Percentiles rank a stretch among this genome's conserved stretches.
Conservation (phyloP, 2,113 vertebrate species). For the Macroglossus sobrinus region DNA sequence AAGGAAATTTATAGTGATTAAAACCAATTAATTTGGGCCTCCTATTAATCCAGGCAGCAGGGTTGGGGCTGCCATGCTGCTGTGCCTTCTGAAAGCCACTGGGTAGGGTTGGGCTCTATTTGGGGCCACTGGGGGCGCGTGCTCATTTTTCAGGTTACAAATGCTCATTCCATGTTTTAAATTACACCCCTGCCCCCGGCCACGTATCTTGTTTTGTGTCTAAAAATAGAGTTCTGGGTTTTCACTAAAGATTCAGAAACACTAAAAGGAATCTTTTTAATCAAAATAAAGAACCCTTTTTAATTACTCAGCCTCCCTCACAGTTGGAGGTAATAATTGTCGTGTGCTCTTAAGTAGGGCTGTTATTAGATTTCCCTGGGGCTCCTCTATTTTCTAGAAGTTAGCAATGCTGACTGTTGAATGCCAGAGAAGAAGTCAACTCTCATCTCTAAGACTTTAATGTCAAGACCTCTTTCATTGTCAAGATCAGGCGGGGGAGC, state of each 20-base stretch:
- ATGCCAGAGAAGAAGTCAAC: constrained; percentile 68
- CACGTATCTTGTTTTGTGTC: constrained; percentile 75
- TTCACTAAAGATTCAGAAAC: constrained; percentile 85
- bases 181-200: constrained; percentile 74
- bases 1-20: constrained; percentile 89
- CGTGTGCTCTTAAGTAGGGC: constrained; percentile 84
- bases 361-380: constrained; percentile 86
- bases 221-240: constrained; percentile 82
- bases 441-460: constrained; percentile 56
- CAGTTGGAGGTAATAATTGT: constrained; percentile 88
- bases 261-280: constrained; percentile 88
- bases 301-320: constrained; percentile 88
- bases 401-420: constrained; percentile 73
- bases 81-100: constrained; percentile 65
- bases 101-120: constrained; percentile 68
- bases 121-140: constrained; percentile 66
- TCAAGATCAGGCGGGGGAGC: background rate
- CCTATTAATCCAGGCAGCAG: constrained; percentile 80
- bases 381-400: constrained; percentile 84
- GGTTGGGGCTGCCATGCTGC: constrained; percentile 70
- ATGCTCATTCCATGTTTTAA: constrained; percentile 68
- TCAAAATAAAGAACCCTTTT: constrained; percentile 89
- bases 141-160: constrained; percentile 74
- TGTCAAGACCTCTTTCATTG: background rate
- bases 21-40: constrained; percentile 87